Evolutionary conservation across 2,113 vertebrate species (phyloP).

Genomic region (Saguinus imperator): DNA sequence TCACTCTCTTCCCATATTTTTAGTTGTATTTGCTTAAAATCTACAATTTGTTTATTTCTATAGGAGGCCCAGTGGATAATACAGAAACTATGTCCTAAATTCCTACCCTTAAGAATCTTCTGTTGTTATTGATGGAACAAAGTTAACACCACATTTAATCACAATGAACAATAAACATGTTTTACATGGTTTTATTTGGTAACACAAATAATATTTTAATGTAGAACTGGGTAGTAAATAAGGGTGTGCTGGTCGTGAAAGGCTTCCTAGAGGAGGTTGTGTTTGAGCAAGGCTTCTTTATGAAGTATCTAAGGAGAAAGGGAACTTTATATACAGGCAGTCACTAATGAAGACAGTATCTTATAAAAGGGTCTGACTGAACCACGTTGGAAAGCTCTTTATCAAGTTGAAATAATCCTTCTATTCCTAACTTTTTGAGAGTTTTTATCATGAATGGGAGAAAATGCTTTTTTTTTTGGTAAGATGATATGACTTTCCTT

Average conservation of each 20-base stretch:
- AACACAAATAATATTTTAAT: background rate
- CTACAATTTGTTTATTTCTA: background rate
- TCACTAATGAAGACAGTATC: background rate
- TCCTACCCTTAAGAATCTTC: background rate
- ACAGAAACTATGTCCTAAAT: background rate
- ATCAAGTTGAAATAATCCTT: background rate
- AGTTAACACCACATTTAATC: background rate
- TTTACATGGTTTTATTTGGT: background rate
- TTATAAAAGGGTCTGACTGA: background rate
- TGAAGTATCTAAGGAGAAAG: background rate
- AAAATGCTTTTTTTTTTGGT: background rate
- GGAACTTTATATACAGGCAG: background rate
- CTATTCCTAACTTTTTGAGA: background rate
- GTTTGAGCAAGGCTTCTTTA: background rate
- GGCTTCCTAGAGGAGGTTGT: background rate
- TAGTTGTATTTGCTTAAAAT: background rate
- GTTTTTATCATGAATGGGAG: background rate
- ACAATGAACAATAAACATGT: background rate
- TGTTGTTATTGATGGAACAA: background rate
- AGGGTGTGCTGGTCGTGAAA: background rate
- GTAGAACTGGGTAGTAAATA: background rate
- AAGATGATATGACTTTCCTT: background rate
- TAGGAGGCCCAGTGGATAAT: background rate
- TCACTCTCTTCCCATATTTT: background rate
- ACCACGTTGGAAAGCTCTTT: background rate